Evolutionary conservation across 2,797 vertebrate species (phyloP), one percentile per base, ranked within the genome.

Genomic region (Enteromius unitaeniatus): DNA sequence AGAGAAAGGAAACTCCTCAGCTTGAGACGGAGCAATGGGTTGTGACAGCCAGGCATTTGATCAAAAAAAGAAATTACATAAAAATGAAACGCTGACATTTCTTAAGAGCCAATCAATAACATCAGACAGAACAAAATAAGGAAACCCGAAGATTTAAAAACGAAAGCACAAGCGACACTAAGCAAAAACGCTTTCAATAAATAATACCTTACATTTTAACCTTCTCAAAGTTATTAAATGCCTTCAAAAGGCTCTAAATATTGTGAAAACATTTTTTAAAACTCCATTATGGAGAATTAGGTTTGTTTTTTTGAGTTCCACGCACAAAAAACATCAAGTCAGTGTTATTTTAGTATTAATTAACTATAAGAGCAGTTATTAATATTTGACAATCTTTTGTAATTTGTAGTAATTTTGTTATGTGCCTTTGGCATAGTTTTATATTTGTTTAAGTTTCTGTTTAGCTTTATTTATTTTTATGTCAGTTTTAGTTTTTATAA

Each of bases 101-200:
- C 19, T 17, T 28, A 62, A 84, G 4, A 78, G 17, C 2, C 34
- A 26, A 83, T 77, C 34, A 76, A 82, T 76, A 55, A 76, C 62
- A 53, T 42, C 34, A 15, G 73, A 55, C 31, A 42, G 37, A 69
- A 45, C 37, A 58, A 47, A 77, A 65, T 5, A 82, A 26, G n/a
- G 31, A 82, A 67, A 40, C 81, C 15, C 40, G 28, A 51, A 14
- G 40, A 62, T 73, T 49, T 73, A 1, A n/a, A 81, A n/a, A 72
- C 15, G 7, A n/a, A 72, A 60, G 26, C 21, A 65, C 8, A 37
- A 17, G 45, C 15, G 4, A 81, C n/a, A 53, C n/a, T 17, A 1
- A 49, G 21, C 15, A 11, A 21, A 68, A 60, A 40, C 21, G 21
- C 14, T 67, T 53, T 23, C 6, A 49, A 26, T 45, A 21, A 40